A percentile compares a stretch with the other conserved stretches of the same genome.
phyloP scores from a whole-genome alignment of 2,797 vertebrate genomes.

The Manis crassicaudata region DNA sequence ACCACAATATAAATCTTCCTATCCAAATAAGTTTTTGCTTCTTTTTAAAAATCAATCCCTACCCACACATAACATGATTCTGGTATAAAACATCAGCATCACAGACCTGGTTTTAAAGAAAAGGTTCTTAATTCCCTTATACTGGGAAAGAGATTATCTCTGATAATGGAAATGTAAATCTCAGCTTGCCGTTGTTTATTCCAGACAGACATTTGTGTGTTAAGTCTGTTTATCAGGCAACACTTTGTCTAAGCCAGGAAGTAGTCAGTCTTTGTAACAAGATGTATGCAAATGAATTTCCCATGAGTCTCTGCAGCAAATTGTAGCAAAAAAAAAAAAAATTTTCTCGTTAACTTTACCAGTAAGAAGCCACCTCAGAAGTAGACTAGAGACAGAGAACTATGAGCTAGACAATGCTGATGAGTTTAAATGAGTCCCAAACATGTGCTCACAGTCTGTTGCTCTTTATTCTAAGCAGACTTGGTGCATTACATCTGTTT shows the following conservation, averaged over 20 bases:
- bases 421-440: constrained; percentile 84
- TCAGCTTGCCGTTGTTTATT: constrained; percentile 88
- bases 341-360: constrained; percentile 82
- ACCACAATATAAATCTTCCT: not conserved
- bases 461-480: constrained; percentile 85
- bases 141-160: constrained; percentile 87
- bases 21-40: constrained; percentile 49
- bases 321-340: constrained; percentile 73
- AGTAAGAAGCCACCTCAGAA: constrained; percentile 84
- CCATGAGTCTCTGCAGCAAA: constrained; percentile 85
- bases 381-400: constrained; percentile 84
- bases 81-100: constrained; percentile 75
- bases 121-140: constrained; percentile 85
- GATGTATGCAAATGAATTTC: constrained; percentile 88
- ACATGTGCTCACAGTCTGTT: constrained; percentile 86
- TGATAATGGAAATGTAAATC: constrained; percentile 89
- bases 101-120: constrained; percentile 75
- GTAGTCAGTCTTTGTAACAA: constrained; percentile 88
- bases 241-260: constrained; percentile 90
- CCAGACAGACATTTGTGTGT: constrained; percentile 89
- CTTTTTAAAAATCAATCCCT: constrained; percentile 58
- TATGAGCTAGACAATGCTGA: constrained; percentile 82
- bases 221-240: constrained; percentile 90
- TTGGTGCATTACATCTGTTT: constrained; percentile 86
- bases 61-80: constrained; percentile 51